Conservation (phyloP, 2,113 vertebrate species). For the Daubentonia madagascariensis region DNA sequence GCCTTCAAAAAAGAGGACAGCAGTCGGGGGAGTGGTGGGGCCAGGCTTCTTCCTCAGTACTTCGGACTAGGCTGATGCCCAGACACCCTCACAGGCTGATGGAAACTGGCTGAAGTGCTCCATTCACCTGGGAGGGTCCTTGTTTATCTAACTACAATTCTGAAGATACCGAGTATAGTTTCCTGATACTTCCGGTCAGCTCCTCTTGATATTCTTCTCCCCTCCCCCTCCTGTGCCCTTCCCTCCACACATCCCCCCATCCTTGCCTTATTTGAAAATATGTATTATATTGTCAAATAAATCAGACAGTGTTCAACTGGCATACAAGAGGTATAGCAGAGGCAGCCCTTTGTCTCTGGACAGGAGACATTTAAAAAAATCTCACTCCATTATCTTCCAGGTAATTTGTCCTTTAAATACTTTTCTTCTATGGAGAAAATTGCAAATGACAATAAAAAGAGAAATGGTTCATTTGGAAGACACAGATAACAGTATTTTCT, state of each 20-base stretch:
- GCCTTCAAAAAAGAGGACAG: neutral
- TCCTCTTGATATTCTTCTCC: neutral
- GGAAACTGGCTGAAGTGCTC: neutral
- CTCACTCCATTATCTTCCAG: conserved; percentile 3
- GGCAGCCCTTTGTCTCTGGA: conserved; percentile 12
- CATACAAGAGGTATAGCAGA: neutral
- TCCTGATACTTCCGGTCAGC: neutral
- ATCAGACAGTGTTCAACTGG: neutral
- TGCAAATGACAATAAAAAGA: conserved; percentile 30
- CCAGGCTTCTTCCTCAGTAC: neutral
- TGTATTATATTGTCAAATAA: neutral
- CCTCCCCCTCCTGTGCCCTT: neutral
- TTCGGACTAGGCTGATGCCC: neutral
- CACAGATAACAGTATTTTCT: conserved; percentile 9
- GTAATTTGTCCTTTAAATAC: conserved; percentile 33
- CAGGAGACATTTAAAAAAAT: conserved; percentile 43
- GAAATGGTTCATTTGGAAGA: conserved; percentile 22
- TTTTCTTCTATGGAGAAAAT: conserved; percentile 31
- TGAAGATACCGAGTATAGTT: neutral
- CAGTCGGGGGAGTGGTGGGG: neutral
- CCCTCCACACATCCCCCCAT: neutral
- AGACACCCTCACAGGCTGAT: neutral
- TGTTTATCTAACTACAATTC: neutral
- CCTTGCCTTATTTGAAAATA: neutral
- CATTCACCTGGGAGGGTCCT: neutral